Conservation (phyloP, 2,113 vertebrate species). For the Glaucomys volans region DNA sequence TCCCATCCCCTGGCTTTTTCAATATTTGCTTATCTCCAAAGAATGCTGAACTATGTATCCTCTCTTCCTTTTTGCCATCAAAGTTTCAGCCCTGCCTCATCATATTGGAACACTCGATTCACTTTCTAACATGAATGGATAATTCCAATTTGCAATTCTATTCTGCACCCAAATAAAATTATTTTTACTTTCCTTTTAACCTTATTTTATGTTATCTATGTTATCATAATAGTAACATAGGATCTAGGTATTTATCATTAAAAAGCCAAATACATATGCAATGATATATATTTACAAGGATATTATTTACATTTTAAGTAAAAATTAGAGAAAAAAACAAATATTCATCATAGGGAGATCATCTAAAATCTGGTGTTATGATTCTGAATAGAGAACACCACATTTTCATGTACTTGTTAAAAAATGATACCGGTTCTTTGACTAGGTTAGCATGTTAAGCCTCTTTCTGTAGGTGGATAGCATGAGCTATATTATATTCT, state of each 20-base stretch:
- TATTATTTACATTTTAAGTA: neutral
- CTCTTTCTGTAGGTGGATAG: too few relatives aligned
- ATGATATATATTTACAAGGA: neutral
- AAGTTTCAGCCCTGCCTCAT: neutral
- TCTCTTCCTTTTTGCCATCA: neutral
- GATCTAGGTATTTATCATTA: neutral
- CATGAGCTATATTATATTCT: too few relatives aligned
- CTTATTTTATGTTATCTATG: too few relatives aligned
- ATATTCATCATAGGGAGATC: neutral
- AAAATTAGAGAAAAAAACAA: neutral
- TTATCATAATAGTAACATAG: too few relatives aligned
- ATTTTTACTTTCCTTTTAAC: neutral
- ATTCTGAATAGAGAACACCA: too few relatives aligned
- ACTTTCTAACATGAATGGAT: neutral
- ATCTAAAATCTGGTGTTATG: neutral
- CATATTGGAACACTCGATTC: too few relatives aligned
- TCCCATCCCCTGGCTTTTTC: neutral
- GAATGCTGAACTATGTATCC: too few relatives aligned
- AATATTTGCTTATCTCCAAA: neutral
- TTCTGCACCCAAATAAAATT: neutral
- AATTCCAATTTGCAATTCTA: neutral
- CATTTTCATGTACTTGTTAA: too few relatives aligned
- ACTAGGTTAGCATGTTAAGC: too few relatives aligned
- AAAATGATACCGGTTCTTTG: too few relatives aligned
- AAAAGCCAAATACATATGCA: neutral